Percentiles rank a stretch among this genome's conserved stretches.
Evolutionary conservation across 2,113 vertebrate genomes (phyloP).

Genomic region (Planiliza haematocheilus): DNA sequence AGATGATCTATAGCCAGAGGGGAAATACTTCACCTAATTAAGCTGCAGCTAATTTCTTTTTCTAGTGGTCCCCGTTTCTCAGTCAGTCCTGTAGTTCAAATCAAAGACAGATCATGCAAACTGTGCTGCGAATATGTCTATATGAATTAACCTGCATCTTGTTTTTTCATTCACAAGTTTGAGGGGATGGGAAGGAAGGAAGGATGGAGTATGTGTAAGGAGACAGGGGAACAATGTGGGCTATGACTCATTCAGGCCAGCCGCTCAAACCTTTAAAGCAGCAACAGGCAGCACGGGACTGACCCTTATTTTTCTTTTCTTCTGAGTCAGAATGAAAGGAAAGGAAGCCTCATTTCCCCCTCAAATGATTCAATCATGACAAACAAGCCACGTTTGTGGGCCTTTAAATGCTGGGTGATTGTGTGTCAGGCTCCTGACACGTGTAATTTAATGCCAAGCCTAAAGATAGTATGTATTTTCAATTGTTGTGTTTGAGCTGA

Average conservation of each 20-base stretch:
- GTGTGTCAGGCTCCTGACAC: constrained; percentile 3
- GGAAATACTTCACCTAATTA: constrained; percentile 56
- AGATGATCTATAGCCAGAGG: constrained; percentile 47
- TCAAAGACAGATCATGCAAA: constrained; percentile 8
- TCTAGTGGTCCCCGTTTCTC: constrained; percentile 20
- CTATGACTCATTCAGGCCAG: constrained; percentile 43
- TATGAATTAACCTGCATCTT: constrained; percentile 42
- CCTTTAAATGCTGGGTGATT: neutral
- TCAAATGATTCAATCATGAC: neutral
- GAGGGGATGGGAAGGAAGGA: constrained; percentile 50
- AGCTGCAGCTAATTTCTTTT: constrained; percentile 32
- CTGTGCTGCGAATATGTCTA: constrained; percentile 3
- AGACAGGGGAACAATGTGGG: constrained; percentile 47
- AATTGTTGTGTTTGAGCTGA: too few species aligned
- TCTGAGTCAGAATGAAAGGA: neutral
- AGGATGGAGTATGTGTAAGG: constrained; percentile 39
- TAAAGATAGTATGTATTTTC: neutral
- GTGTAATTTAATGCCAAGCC: neutral
- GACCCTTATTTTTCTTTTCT: neutral
- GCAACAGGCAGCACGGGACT: constrained; percentile 11
- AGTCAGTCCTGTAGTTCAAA: neutral
- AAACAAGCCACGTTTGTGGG: neutral
- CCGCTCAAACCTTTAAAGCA: constrained; percentile 7
- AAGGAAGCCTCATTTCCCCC: neutral
- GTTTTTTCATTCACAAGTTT: constrained; percentile 60